These are phyloP conservation scores for Noctua janthe DNA, from an alignment of 2,888 invertebrate species.

Conservation along the genomic window DNA sequence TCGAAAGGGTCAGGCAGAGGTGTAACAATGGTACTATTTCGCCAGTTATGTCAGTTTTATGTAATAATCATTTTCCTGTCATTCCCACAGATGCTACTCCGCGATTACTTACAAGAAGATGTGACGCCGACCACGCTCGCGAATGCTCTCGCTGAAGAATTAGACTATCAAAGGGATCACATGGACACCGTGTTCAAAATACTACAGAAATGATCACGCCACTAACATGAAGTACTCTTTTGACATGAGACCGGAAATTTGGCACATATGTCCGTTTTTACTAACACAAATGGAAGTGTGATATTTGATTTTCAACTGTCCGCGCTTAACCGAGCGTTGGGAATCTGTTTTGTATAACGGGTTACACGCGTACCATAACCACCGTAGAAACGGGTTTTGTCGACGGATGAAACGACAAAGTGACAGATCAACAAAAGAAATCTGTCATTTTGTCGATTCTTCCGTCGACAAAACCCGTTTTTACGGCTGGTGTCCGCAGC, in stretches of 20 bases:
- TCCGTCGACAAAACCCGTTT: too few species aligned
- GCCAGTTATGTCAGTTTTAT: neutral
- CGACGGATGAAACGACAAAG: too few species aligned
- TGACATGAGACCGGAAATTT: conserved; percentile 5
- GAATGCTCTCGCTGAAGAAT: conserved; percentile 94
- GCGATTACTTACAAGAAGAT: conserved; percentile 94
- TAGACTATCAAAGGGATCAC: conserved; percentile 91
- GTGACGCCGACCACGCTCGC: conserved; percentile 95
- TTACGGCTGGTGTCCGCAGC: too few species aligned
- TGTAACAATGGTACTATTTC: neutral
- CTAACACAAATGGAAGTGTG: neutral
- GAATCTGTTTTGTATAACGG: neutral
- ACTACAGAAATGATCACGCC: conserved; percentile 74
- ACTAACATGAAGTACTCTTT: conserved; percentile 5
- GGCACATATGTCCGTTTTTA: neutral
- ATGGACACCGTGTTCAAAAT: conserved; percentile 82
- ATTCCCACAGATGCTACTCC: conserved; percentile 90
- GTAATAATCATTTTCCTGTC: neutral
- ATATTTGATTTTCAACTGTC: neutral
- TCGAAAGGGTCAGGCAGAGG: neutral
- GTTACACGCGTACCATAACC: too few species aligned
- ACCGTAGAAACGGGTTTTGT: too few species aligned
- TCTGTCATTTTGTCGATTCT: too few species aligned
- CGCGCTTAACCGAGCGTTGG: neutral
- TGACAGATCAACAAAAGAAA: too few species aligned